A percentile compares a stretch with the other conserved stretches of the same genome.
These are phyloP conservation scores for Sebastes itinus DNA, from an alignment of 2,797 vertebrate genomes.

Conservation along the genomic window DNA sequence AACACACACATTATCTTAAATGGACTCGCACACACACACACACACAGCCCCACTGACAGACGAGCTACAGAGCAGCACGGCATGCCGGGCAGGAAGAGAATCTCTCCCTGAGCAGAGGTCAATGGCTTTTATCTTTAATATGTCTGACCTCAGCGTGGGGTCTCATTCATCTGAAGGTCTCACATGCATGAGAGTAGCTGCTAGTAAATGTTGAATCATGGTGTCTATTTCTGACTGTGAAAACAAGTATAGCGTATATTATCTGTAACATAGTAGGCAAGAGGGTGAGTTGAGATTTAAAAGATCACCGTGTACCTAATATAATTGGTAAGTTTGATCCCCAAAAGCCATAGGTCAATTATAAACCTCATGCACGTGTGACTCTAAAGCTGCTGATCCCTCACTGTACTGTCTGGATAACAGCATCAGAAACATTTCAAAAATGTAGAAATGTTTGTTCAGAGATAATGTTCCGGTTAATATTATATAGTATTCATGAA, in stretches of 20 bases:
- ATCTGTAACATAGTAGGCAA: not conserved
- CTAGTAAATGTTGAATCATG: conserved; percentile 20
- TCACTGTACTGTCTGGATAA: not conserved
- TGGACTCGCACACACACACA: conserved; percentile 17
- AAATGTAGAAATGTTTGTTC: not conserved
- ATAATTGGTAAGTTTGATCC: not conserved
- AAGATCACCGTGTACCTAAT: not conserved
- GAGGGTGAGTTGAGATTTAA: not conserved
- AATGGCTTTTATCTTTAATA: conserved; percentile 66
- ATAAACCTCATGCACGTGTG: not conserved
- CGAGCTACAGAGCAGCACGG: conserved; percentile 52
- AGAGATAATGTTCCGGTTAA: not conserved
- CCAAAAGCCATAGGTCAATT: not conserved
- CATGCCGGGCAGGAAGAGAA: conserved; percentile 54
- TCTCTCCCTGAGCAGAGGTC: conserved; percentile 55
- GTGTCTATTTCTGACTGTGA: conserved; percentile 22
- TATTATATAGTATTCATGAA: conserved; percentile 10
- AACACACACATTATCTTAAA: conserved; percentile 32
- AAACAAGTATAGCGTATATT: conserved; percentile 4
- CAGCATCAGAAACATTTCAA: not conserved
- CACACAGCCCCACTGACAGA: conserved; percentile 61
- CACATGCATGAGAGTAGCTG: conserved; percentile 9
- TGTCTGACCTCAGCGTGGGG: conserved; percentile 56
- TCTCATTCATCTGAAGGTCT: conserved; percentile 37
- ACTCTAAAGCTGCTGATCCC: not conserved